Conservation (phyloP, 2,113 vertebrate genomes). For the Percopsis transmontana region DNA sequence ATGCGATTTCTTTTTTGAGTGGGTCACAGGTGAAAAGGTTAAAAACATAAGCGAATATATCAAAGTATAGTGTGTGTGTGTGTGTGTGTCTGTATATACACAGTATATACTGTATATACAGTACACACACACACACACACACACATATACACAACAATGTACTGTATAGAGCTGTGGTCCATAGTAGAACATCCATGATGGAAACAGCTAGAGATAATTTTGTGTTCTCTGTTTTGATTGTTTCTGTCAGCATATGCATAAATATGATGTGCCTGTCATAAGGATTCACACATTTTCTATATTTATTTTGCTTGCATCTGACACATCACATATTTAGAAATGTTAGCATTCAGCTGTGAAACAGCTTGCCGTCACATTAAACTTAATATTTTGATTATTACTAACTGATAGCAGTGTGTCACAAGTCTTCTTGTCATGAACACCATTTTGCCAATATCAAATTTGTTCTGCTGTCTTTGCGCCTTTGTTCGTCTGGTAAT, state of each 20-base stretch:
- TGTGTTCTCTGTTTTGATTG: neutral
- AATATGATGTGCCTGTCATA: constrained; percentile 48
- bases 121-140: too few species aligned
- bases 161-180: neutral
- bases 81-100: too few species aligned
- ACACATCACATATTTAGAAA: constrained; percentile 55
- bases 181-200: constrained; percentile 16
- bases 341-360: constrained; percentile 47
- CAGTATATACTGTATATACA: too few species aligned
- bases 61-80: too few species aligned
- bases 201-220: constrained; percentile 27
- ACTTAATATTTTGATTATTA: constrained; percentile 56
- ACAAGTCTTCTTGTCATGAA: constrained; percentile 54
- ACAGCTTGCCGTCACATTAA: constrained; percentile 26
- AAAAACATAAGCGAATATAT: too few species aligned
- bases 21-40: too few species aligned
- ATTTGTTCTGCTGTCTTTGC: constrained; percentile 56
- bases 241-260: constrained; percentile 35
- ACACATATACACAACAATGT: too few species aligned
- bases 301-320: constrained; percentile 41
- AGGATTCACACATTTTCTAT: constrained; percentile 37
- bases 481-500: constrained; percentile 55
- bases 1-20: too few species aligned
- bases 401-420: constrained; percentile 67
- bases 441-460: constrained; percentile 64